Evolutionary conservation across 2,797 vertebrate species (phyloP), one percentile per base, ranked within the genome.

Genomic region (Phylloscopus collybita): DNA sequence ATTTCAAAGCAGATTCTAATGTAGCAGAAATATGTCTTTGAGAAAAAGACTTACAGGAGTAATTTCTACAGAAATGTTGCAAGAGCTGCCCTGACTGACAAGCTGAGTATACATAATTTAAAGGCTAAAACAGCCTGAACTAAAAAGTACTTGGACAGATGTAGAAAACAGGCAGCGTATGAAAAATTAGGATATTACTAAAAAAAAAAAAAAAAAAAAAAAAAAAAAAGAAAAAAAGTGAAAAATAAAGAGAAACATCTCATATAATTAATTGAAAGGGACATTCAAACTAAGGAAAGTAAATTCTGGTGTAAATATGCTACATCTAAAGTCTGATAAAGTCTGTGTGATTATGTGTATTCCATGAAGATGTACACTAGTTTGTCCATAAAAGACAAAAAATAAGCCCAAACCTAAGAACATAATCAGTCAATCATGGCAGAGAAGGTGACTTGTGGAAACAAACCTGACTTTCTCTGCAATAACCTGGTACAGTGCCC

Each of bases 21-120:
- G 57, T 51, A 93, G 61, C 92, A 87, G 87, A 94, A 95, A 82
- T 45, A 47, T 1, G 19, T 80, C 61, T 97, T 83, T 65, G 75
- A 95, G 79, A 59, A 93, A 38, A 96, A 44, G 78, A 83, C 70
- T 94, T 51, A 40, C 64, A 90, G 74, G 74, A 75, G 90, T 65
- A 93, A 91, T 94, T 95, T 88, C 76, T 71, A 83, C 94, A 69
- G 47, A 91, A 96, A 91, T 22, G 71, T 21, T 82, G 25, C 80
- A 78, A 89, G 89, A 86, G 79, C 61, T 81, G 42, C 80, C 89
- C 47, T 95, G 93, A 82, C 79, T 56, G 91, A 72, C 70, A 87
- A 91, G 54, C 38, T 95, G 78, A 90, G 36, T 44, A 61, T 57
- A 81, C 50, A 83, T 49, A 93, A 82, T 88, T 79, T 90, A 88